Conservation (phyloP, 2,888 invertebrate genomes). For the Apamea monoglypha region DNA sequence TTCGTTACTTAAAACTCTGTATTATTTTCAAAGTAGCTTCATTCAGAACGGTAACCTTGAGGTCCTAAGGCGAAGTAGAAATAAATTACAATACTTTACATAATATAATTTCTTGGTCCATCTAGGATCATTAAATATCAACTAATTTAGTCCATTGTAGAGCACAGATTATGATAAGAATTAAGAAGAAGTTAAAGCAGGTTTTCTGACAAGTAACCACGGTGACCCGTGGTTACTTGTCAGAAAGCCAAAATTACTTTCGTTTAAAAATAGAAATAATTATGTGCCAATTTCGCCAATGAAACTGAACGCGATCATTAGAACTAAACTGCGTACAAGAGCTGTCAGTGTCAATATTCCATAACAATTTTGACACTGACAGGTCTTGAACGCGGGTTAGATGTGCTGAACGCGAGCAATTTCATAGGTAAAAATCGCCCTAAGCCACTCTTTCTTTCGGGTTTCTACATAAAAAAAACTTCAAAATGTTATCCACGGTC, state of each 20-base stretch:
- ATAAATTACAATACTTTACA: not conserved
- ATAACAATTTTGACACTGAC: no score
- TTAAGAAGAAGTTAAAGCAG: not conserved
- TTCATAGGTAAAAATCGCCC: not conserved
- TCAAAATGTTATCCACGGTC: not conserved
- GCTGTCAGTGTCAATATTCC: no score
- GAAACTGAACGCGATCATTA: no score
- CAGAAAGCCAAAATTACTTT: not conserved
- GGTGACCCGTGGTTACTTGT: no score
- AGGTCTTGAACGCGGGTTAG: no score
- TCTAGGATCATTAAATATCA: not conserved
- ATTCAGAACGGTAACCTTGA: not conserved
- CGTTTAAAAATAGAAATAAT: not conserved
- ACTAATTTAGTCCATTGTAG: not conserved
- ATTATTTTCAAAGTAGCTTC: conserved; percentile 3
- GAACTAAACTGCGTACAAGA: no score
- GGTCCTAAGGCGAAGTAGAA: not conserved
- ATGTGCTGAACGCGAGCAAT: not conserved
- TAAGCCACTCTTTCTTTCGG: not conserved
- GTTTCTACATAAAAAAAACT: not conserved
- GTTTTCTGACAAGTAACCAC: not conserved
- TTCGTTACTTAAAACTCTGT: not conserved
- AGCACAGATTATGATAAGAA: not conserved
- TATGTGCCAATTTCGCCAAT: not conserved
- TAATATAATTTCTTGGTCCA: not conserved